Evolutionary conservation across 2,797 vertebrate genomes (phyloP), one percentile per base, ranked within the genome.

Genomic region (Gymnothorax javanicus): DNA sequence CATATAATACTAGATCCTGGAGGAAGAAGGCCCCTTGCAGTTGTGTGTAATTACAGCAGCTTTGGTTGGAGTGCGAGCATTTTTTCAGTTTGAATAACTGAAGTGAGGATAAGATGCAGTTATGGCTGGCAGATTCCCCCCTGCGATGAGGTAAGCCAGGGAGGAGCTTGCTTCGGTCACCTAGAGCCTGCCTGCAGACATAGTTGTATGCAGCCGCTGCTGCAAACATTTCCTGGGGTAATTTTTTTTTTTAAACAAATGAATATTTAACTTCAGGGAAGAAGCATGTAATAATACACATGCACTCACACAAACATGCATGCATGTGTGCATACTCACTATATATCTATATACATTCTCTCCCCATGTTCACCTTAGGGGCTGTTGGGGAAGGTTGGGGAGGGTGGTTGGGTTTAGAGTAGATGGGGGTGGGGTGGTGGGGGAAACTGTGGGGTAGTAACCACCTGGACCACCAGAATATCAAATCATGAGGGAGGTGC

Each of bases 381-480:
- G 50, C 60, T 57, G 60, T 84, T 87, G 89, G 89, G 85, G 82
- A 89, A 85, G 73, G 81, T 88, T 89, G 89, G 89, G 86, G 71
- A 73, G 77, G 83, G 20, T 27, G 56, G 87, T 15, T 23, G 62
- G 57, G 43, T 15, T 85, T 89, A 86, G 86, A 86, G 50, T 87
- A 89, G 52, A 43, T 43, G 54, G 43, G 73, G 87, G 84, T 82
- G 86, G 83, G 79, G 82, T 67, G 85, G 62, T 82, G 67, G 88
- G 69, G 67, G 84, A 50, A 62, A 56, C n/a, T 89, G 89, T 85
- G 82, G 88, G 81, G 83, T 86, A 87, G 83, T 86, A 91, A 90
- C 92, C 94, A 94, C 92, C 92, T 94, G 93, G 92, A 89, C 89
- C 27, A 91, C 89, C 88, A 91, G 89, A 91, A 89, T 89, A 91